Conservation (phyloP, 2,797 vertebrate species). For the Iguana delicatissima region DNA sequence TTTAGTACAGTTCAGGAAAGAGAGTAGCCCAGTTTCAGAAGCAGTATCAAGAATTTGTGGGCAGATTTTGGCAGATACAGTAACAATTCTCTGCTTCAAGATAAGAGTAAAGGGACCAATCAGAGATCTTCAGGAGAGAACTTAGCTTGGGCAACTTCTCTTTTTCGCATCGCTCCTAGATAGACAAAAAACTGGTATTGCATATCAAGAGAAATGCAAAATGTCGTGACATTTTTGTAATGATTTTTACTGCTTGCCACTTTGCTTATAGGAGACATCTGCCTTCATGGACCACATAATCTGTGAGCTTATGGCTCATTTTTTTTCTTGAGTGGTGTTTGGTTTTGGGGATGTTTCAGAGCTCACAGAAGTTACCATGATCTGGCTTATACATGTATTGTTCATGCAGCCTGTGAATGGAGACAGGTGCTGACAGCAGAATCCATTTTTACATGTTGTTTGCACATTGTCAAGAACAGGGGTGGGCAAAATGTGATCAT, state of each 20-base stretch:
- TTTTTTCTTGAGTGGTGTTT: not conserved
- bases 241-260: not conserved
- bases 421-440: not conserved
- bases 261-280: not conserved
- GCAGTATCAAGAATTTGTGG: not conserved
- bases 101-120: not conserved
- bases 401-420: not conserved
- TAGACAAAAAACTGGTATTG: not conserved
- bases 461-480: not conserved
- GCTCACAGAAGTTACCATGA: not conserved
- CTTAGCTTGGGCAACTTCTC: not conserved
- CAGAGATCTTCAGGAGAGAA: not conserved
- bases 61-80: not conserved
- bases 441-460: too few species aligned
- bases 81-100: not conserved
- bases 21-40: too few species aligned
- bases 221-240: too few species aligned
- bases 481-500: too few species aligned
- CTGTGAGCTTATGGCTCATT: not conserved
- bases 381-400: not conserved
- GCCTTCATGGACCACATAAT: not conserved
- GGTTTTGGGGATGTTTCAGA: too few species aligned
- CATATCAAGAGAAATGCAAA: not conserved
- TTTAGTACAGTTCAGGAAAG: not conserved
- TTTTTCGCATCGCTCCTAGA: not conserved